Evolutionary conservation across 2,113 vertebrate species (phyloP).

Genomic region (Perognathus longimembris): DNA sequence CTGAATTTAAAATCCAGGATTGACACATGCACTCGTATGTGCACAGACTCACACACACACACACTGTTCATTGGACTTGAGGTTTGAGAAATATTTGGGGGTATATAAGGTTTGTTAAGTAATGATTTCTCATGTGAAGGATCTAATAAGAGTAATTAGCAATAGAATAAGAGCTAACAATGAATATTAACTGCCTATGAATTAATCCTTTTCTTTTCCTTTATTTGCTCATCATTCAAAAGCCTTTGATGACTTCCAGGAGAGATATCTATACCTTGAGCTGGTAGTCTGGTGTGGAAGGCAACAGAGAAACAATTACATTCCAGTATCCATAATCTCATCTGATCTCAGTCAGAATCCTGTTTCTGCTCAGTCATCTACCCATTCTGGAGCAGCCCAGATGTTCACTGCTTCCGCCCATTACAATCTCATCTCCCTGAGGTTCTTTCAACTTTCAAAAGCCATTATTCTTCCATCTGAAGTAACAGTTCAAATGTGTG

Average conservation of each 20-base stretch:
- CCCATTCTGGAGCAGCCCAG: too few relatives aligned
- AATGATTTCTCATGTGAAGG: conserved; percentile 37
- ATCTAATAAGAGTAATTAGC: background rate
- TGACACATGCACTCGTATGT: too few relatives aligned
- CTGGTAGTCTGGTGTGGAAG: background rate
- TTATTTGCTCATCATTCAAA: background rate
- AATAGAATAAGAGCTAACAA: background rate
- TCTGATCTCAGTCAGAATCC: background rate
- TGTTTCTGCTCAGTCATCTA: background rate
- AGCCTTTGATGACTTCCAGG: background rate
- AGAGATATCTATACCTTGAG: background rate
- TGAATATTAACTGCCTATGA: background rate
- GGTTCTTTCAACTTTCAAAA: background rate
- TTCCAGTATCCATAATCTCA: background rate
- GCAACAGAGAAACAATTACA: background rate
- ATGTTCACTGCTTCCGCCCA: background rate
- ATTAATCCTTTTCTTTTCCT: conserved; percentile 1
- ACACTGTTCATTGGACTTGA: background rate
- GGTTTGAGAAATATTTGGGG: background rate
- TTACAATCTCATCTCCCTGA: background rate
- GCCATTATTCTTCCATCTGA: background rate
- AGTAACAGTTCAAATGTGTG: background rate
- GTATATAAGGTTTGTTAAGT: background rate
- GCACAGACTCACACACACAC: too few relatives aligned
- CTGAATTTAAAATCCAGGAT: too few relatives aligned